phyloP scores from a whole-genome alignment of 2,888 invertebrate species.

The Antheraea yamamai region DNA sequence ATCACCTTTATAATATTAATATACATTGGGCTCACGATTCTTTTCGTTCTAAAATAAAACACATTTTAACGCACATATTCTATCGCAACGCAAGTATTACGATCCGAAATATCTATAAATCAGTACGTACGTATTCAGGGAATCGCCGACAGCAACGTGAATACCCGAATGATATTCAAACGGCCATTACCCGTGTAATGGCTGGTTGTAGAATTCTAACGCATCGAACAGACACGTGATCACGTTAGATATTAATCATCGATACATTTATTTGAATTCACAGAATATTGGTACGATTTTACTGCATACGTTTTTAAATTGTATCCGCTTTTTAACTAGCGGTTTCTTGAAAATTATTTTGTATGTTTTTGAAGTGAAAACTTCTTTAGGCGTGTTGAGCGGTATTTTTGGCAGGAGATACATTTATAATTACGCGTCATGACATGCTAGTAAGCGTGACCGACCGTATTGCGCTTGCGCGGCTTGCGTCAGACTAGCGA shows the following conservation, averaged over 20 bases:
- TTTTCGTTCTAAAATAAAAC: background rate
- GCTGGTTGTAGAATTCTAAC: background rate
- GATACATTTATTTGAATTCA: background rate
- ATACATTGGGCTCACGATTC: background rate
- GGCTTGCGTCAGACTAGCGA: too few species aligned
- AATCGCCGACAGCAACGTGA: constrained; percentile 2
- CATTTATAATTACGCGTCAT: too few species aligned
- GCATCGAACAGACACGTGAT: constrained; percentile 9
- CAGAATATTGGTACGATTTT: background rate
- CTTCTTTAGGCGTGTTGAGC: too few species aligned
- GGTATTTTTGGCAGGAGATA: too few species aligned
- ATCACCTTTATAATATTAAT: too few species aligned
- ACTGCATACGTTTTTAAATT: too few species aligned
- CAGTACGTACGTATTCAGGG: constrained; percentile 9
- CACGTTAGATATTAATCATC: background rate
- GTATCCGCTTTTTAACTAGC: too few species aligned
- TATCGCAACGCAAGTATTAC: background rate
- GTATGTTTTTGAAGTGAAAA: too few species aligned
- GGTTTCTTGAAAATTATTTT: too few species aligned
- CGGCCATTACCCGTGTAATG: constrained; percentile 1
- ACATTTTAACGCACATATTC: background rate
- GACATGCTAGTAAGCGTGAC: too few species aligned
- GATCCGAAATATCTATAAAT: background rate
- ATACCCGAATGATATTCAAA: constrained; percentile 2
- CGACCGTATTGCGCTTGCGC: too few species aligned